phyloP scores from a whole-genome alignment of 2,888 invertebrate genomes.

The Phortica okadai region DNA sequence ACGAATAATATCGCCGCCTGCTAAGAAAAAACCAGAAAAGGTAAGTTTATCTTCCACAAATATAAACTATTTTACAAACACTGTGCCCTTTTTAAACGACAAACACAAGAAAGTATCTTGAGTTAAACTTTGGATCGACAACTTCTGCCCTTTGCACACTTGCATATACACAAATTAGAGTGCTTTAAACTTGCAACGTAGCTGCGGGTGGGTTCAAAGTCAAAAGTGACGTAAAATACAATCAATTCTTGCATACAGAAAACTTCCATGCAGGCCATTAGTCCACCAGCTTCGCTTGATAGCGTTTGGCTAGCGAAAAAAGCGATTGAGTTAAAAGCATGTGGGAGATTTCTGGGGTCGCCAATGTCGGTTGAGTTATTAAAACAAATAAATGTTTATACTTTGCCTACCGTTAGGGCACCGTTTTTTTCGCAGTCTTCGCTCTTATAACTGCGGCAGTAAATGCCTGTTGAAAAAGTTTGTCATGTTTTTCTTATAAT shows the following conservation, averaged over 20 bases:
- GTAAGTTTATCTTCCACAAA: slow-evolving; percentile 77
- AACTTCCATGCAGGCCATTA: slow-evolving; percentile 28
- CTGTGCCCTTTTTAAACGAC: no score
- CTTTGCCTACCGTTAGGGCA: slow-evolving; percentile 42
- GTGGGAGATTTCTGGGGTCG: slow-evolving; percentile 23
- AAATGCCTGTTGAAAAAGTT: slow-evolving; percentile 53
- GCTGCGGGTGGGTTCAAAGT: background rate
- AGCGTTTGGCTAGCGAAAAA: background rate
- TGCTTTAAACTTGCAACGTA: background rate
- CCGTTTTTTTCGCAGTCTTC: slow-evolving; percentile 44
- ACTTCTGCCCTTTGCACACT: background rate
- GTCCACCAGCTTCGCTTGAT: slow-evolving; percentile 24
- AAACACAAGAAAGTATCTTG: no score
- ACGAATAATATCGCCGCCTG: slow-evolving; percentile 78
- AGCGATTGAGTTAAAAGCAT: background rate
- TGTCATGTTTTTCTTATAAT: slow-evolving; percentile 15
- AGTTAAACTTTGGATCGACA: no score
- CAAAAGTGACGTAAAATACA: slow-evolving; percentile 31
- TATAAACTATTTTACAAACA: background rate
- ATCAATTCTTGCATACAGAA: slow-evolving; percentile 52
- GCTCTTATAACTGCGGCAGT: slow-evolving; percentile 12
- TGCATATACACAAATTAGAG: background rate
- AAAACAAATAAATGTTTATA: background rate
- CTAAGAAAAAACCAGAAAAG: slow-evolving; percentile 80
- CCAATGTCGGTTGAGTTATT: slow-evolving; percentile 22